A percentile compares a stretch with the other conserved stretches of the same genome.
Conservation (phyloP, 2,888 invertebrate genomes). For the Drosophila koepferae region DNA sequence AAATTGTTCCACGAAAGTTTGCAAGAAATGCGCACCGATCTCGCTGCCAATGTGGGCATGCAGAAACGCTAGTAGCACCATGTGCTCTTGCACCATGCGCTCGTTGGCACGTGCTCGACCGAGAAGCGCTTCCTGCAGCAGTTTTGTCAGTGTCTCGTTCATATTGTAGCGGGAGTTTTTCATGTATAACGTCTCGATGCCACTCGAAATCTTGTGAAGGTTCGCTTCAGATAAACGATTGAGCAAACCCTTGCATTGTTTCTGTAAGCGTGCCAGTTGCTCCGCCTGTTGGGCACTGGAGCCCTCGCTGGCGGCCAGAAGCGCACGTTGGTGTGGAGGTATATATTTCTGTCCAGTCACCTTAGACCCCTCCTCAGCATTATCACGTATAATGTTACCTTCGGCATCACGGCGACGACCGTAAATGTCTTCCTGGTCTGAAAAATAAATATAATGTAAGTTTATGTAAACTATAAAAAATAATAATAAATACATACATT, state of each 20-base stretch:
- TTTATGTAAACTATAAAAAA: not conserved
- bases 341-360: conserved; percentile 88
- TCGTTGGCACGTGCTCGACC: conserved; percentile 88
- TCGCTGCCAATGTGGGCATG: conserved; percentile 97
- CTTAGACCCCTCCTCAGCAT: conserved; percentile 69
- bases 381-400: conserved; percentile 90
- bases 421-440: conserved; percentile 93
- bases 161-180: conserved; percentile 92
- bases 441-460: not conserved
- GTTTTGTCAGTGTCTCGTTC: conserved; percentile 90
- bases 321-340: conserved; percentile 92
- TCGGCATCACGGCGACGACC: conserved; percentile 92
- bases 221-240: conserved; percentile 95
- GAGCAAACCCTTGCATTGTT: conserved; percentile 93
- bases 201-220: conserved; percentile 91
- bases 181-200: conserved; percentile 93
- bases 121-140: conserved; percentile 90
- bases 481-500: conserved; percentile 30
- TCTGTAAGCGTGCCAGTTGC: conserved; percentile 89
- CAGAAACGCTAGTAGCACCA: conserved; percentile 92
- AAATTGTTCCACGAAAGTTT: conserved; percentile 90
- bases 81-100: conserved; percentile 92
- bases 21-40: conserved; percentile 95
- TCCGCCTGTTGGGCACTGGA: conserved; percentile 86
- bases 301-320: conserved; percentile 84